Conservation (phyloP, 2,888 invertebrate genomes). For the Drosophila aldrichi region DNA sequence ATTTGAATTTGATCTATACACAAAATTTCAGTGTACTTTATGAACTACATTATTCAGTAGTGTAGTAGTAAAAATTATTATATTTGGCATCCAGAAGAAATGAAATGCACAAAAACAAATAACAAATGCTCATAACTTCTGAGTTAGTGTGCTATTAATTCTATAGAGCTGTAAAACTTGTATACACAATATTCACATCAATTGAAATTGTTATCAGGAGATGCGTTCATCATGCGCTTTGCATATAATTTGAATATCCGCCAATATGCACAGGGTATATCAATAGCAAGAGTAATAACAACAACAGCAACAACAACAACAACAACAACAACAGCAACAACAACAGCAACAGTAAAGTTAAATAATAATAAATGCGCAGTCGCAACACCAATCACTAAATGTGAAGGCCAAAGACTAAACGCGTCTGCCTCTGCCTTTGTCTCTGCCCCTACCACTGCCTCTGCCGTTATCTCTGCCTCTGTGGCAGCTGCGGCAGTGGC, state of each 20-base stretch:
- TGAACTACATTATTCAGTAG: too few relatives aligned
- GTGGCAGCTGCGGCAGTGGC: slow-evolving; percentile 53
- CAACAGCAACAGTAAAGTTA: slow-evolving; percentile 7
- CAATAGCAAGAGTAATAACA: not conserved
- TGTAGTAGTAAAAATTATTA: not conserved
- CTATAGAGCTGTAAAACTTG: not conserved
- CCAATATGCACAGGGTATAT: slow-evolving; percentile 2
- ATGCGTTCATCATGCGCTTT: not conserved
- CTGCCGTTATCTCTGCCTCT: slow-evolving; percentile 14
- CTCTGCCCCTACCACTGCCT: slow-evolving; percentile 23
- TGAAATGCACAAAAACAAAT: too few relatives aligned
- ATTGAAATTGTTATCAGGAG: not conserved
- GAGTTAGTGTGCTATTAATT: too few relatives aligned
- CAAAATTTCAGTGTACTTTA: too few relatives aligned
- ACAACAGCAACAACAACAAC: not conserved
- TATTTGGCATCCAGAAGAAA: not conserved
- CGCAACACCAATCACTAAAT: slow-evolving; percentile 65
- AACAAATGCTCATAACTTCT: too few relatives aligned
- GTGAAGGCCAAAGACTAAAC: slow-evolving; percentile 72
- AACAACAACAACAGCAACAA: not conserved
- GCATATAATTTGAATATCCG: not conserved
- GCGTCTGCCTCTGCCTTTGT: slow-evolving; percentile 39
- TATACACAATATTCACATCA: too few relatives aligned
- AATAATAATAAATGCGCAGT: slow-evolving; percentile 71
- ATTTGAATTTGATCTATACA: too few relatives aligned